These are phyloP conservation scores for Xanthorhoe designata DNA, from an alignment of 2,888 invertebrate species.

Conservation along the genomic window DNA sequence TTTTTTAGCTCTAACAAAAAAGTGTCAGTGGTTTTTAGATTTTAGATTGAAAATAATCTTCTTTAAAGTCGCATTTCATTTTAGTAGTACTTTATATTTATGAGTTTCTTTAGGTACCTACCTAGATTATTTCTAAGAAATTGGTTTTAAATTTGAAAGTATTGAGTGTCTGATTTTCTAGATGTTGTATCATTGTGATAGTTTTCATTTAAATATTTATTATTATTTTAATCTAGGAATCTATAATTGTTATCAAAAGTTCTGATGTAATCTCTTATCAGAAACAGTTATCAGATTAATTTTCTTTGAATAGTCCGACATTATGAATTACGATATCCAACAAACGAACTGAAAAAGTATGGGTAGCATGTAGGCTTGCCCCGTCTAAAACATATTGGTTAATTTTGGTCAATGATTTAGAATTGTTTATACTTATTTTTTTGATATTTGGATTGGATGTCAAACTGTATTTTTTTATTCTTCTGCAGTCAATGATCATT, in stretches of 20 bases:
- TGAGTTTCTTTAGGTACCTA: no score
- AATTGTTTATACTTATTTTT: no score
- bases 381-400: no score
- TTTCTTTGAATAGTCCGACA: slow-evolving; percentile 7
- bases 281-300: neutral
- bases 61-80: no score
- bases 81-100: no score
- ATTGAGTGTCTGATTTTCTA: neutral
- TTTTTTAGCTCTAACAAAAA: slow-evolving; percentile 11
- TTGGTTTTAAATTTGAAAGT: neutral
- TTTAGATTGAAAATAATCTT: neutral
- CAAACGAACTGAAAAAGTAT: neutral
- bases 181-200: no score
- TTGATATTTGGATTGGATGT: no score
- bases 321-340: neutral
- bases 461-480: no score
- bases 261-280: slow-evolving; percentile 13
- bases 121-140: no score
- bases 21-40: slow-evolving; percentile 3
- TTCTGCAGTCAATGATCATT: no score
- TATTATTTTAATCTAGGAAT: neutral
- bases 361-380: no score
- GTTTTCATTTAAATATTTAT: neutral
- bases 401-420: no score
- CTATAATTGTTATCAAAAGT: slow-evolving; percentile 1